Evolutionary conservation across 2,888 invertebrate species (phyloP), one percentile per base, ranked within the genome.

Genomic region (Caenorhabditis wallacei): DNA sequence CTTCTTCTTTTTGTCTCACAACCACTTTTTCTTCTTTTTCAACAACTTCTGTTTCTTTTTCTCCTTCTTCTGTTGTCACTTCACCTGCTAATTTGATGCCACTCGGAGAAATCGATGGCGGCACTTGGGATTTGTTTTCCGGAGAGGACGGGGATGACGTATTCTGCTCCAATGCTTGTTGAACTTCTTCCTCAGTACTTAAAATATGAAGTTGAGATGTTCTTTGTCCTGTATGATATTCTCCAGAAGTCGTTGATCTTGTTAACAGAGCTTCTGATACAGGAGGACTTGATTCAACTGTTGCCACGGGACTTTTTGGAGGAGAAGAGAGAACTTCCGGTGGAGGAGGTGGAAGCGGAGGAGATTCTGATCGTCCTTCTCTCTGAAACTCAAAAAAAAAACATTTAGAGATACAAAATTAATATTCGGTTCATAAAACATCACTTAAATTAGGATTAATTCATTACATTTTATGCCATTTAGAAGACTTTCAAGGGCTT

Each of bases 331-430:
- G 61, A n/a, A 66, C 75, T 75, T 81, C 75, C 2, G 75, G 75
- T 7, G 75, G 75, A 20, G 81, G 80, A 22, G 79, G 74, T n/a
- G 84, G 84, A 24, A 82, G 71, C 10, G 81, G 84, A 4, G 84
- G 79, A 20, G 81, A 79, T 35, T 79, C 81, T 22, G 63, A 54
- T 78, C 78, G 40, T 63, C 54, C 59, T 61, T 75, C 75, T 20
- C 66, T 24, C 75, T 75, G 75, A 48, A 75, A 75, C 13, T 35
- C 5, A 11, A 16, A 30, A 26, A 10, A 8, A 30, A 5, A 8
- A 5, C 30, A 8, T 30, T 30, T 3, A 30, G 30, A 8, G n/a
- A 18, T 16, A 40, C 2, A 11, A 40, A 13, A 18, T 48, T n/a
- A 18, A 18, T 48, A 18, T 48, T 48, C 18, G 46, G 8, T 18